Percentiles rank a stretch among this genome's conserved stretches.
phyloP scores from a whole-genome alignment of 2,888 invertebrate species.

The Holacanthella duospinosa region DNA sequence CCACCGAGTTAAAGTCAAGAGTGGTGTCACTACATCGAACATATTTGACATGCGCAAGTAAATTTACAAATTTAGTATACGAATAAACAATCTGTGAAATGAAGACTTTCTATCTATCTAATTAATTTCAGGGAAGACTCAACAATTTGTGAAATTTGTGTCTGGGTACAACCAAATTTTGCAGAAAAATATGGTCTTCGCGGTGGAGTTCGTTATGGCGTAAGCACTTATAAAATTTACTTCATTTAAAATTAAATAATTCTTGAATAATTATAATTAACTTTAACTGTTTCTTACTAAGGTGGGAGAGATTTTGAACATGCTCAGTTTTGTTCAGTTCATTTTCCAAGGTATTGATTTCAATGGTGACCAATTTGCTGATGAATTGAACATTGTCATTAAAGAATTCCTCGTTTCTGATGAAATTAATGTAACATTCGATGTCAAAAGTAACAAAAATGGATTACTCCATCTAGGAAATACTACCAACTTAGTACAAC shows the following conservation, averaged over 20 bases:
- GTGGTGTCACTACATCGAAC: not conserved
- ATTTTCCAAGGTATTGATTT: slow-evolving; percentile 1
- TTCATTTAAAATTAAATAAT: no score
- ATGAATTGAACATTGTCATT: slow-evolving; percentile 2
- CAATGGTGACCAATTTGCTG: slow-evolving; percentile 1
- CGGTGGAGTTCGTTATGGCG: slow-evolving; percentile 13
- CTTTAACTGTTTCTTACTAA: not conserved
- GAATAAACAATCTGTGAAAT: not conserved
- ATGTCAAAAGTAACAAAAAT: no score
- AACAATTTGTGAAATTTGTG: slow-evolving; percentile 17
- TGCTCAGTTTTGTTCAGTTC: not conserved
- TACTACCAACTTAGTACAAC: not conserved
- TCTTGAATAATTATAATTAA: no score
- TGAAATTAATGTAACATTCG: not conserved
- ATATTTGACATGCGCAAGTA: slow-evolving; percentile 12
- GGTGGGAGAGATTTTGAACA: not conserved
- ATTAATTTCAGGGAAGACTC: slow-evolving; percentile 10
- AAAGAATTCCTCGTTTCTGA: not conserved
- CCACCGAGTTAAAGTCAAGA: not conserved
- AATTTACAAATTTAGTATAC: not conserved
- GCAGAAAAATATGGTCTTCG: slow-evolving; percentile 23
- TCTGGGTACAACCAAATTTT: slow-evolving; percentile 26
- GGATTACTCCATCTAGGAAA: no score
- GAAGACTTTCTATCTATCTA: not conserved
- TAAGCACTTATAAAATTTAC: no score